These are phyloP conservation scores for Drosophila athabasca DNA, from an alignment of 1,140 invertebrate genomes.

Conservation along the genomic window DNA sequence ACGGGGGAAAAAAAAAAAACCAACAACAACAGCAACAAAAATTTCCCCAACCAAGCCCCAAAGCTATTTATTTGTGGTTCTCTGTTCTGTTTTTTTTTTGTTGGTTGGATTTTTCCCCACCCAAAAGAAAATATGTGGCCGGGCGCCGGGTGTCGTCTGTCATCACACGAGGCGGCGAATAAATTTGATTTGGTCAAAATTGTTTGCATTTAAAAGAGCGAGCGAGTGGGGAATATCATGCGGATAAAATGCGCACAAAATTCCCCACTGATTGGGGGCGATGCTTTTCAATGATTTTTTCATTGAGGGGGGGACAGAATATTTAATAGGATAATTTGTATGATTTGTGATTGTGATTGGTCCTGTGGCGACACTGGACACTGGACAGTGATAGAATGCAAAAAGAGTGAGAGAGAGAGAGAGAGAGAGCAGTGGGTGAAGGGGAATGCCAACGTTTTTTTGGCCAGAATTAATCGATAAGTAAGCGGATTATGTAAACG, in stretches of 20 bases:
- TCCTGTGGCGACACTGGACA: too few relatives aligned
- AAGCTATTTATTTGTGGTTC: slow-evolving; percentile 16
- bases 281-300: slow-evolving; percentile 6
- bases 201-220: slow-evolving; percentile 37
- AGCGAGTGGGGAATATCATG: not conserved
- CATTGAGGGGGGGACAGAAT: slow-evolving; percentile 2
- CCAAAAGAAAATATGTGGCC: slow-evolving; percentile 2
- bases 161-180: slow-evolving; percentile 39
- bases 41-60: not conserved
- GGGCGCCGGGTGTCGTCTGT: not conserved
- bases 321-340: slow-evolving; percentile 39
- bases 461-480: too few relatives aligned
- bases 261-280: slow-evolving; percentile 32
- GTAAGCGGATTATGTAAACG: too few relatives aligned
- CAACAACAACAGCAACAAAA: slow-evolving; percentile 27
- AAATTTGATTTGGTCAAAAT: slow-evolving; percentile 66
- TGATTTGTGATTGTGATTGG: slow-evolving; percentile 27
- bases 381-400: too few relatives aligned
- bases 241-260: slow-evolving; percentile 16
- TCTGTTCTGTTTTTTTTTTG: too few relatives aligned
- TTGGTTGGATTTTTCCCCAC: slow-evolving; percentile 1
- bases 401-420: too few relatives aligned
- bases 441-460: too few relatives aligned
- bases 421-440: too few relatives aligned
- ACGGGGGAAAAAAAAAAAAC: slow-evolving; percentile 22